Evolutionary conservation across 2,888 invertebrate genomes (phyloP).

Genomic region (Leucoptera coffeella): DNA sequence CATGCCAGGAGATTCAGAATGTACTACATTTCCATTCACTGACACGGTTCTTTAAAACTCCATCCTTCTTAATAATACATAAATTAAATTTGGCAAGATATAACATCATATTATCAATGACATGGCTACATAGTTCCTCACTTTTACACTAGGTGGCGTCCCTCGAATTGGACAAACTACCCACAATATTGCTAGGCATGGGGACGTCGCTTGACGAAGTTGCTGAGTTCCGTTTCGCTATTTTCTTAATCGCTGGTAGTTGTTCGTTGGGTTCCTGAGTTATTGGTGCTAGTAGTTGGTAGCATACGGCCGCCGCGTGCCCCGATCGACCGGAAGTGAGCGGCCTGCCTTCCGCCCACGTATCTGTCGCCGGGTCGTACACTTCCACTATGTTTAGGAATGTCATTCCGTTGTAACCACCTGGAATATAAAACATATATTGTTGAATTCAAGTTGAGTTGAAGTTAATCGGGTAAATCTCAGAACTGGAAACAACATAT

Average conservation of each 20-base stretch:
- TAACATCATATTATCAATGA: too few species aligned
- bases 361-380: constrained; percentile 71
- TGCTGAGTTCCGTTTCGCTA: constrained; percentile 10
- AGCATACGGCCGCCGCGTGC: constrained; percentile 86
- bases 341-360: constrained; percentile 71
- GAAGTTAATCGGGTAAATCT: too few species aligned
- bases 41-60: too few species aligned
- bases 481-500: too few species aligned
- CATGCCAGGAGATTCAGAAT: too few species aligned
- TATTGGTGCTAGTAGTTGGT: constrained; percentile 58
- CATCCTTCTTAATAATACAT: too few species aligned
- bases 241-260: constrained; percentile 13
- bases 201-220: constrained; percentile 21
- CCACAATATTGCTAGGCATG: constrained; percentile 30
- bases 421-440: too few species aligned
- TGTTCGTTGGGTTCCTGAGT: constrained; percentile 11
- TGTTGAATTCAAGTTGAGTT: too few species aligned
- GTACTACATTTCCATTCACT: too few species aligned
- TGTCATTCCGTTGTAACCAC: constrained; percentile 83
- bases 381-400: constrained; percentile 85
- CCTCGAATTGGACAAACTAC: constrained; percentile 19
- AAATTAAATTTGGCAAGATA: too few species aligned
- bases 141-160: too few species aligned
- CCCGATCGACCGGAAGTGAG: constrained; percentile 85
- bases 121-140: too few species aligned